Evolutionary conservation across 1,140 invertebrate genomes (phyloP).

Genomic region (Calycopis cecrops): DNA sequence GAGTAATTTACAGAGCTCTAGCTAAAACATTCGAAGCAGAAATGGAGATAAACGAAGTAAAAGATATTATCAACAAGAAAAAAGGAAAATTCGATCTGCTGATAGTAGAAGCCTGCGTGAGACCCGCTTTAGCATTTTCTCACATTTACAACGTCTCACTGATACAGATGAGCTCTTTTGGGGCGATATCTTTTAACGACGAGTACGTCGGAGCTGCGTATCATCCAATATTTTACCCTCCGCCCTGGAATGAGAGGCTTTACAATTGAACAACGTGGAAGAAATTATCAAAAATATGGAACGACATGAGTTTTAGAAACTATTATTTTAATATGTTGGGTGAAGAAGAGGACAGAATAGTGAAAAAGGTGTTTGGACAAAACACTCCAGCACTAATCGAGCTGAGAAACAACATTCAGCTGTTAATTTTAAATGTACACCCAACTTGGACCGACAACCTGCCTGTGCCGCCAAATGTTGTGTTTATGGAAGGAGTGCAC

Average conservation of each 20-base stretch:
- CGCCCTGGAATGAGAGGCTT: slow-evolving; percentile 19
- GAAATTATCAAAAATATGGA: slow-evolving; percentile 7
- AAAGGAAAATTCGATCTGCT: slow-evolving; percentile 17
- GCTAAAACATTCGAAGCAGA: not conserved
- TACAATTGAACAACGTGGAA: slow-evolving; percentile 28
- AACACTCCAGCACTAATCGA: not conserved
- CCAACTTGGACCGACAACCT: slow-evolving; percentile 53
- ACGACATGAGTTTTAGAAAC: not conserved
- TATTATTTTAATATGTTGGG: not conserved
- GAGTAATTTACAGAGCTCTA: not conserved
- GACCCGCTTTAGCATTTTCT: not conserved
- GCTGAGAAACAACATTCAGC: not conserved
- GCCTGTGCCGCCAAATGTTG: slow-evolving; percentile 57
- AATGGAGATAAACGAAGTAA: not conserved
- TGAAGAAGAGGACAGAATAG: not conserved
- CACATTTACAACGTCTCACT: not conserved
- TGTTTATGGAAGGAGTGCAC: slow-evolving; percentile 68
- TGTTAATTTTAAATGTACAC: slow-evolving; percentile 35
- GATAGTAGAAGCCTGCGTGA: not conserved
- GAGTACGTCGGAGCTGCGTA: slow-evolving; percentile 11
- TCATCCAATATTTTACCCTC: not conserved
- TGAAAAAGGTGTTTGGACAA: not conserved
- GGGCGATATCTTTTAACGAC: not conserved
- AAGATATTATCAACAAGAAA: not conserved
- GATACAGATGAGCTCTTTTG: not conserved